Evolutionary conservation across 2,888 invertebrate species (phyloP).

Genomic region (Zhuqinia jingwanae): DNA sequence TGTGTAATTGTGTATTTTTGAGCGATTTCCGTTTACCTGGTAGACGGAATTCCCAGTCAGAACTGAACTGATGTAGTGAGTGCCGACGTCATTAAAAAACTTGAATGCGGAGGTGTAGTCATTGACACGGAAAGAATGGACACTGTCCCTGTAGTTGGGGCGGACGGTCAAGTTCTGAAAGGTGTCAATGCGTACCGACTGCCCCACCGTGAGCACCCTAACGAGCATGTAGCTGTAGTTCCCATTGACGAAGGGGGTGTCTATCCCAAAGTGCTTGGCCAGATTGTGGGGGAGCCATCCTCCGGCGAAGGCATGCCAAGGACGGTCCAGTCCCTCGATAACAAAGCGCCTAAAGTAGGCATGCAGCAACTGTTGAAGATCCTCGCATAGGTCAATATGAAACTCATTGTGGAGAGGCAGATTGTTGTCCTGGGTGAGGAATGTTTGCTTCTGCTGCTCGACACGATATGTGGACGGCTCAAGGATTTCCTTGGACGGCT

Average conservation of each 20-base stretch:
- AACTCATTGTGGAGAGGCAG: constrained; percentile 85
- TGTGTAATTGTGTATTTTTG: constrained; percentile 28
- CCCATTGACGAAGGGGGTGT: constrained; percentile 82
- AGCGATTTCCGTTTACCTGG: constrained; percentile 77
- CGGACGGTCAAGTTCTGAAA: constrained; percentile 83
- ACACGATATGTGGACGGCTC: constrained; percentile 78
- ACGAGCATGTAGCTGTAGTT: constrained; percentile 88
- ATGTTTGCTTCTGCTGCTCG: constrained; percentile 79
- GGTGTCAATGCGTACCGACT: constrained; percentile 86
- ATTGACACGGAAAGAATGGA: constrained; percentile 86
- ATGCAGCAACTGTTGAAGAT: constrained; percentile 90
- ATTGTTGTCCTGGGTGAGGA: constrained; percentile 77
- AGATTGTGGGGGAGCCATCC: constrained; percentile 92
- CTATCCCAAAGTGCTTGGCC: constrained; percentile 91
- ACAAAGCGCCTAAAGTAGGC: constrained; percentile 94
- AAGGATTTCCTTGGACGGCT: constrained; percentile 87
- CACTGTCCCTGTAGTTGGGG: constrained; percentile 84
- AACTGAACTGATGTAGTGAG: constrained; percentile 93
- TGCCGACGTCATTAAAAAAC: constrained; percentile 92
- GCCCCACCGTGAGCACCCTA: constrained; percentile 82
- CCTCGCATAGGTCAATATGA: constrained; percentile 97
- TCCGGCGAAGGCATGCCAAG: constrained; percentile 91
- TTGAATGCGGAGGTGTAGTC: constrained; percentile 89
- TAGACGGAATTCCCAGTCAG: constrained; percentile 94
- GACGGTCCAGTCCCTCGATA: constrained; percentile 91